These are phyloP conservation scores for Acanthococcus lagerstroemiae DNA, from an alignment of 2,888 invertebrate genomes.

Conservation along the genomic window DNA sequence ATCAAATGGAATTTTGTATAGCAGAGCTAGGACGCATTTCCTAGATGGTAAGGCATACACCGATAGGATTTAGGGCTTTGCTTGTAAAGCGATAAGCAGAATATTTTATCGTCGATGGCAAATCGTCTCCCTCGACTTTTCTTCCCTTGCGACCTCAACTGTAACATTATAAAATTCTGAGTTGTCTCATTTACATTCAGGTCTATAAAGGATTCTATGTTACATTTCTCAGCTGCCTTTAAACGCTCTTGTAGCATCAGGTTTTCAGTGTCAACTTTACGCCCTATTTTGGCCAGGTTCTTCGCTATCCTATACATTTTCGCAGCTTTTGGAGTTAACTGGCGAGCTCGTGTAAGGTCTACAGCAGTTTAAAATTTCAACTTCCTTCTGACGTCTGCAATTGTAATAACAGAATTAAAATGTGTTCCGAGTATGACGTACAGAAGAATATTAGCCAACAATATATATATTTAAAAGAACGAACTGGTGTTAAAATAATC, in stretches of 20 bases:
- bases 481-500: no score
- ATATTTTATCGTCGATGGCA: background rate
- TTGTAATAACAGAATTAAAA: background rate
- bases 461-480: no score
- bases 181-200: background rate
- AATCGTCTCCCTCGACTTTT: background rate
- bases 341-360: background rate
- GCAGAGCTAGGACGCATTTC: background rate
- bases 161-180: background rate
- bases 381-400: background rate
- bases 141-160: background rate
- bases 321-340: background rate
- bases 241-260: background rate
- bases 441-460: no score
- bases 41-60: background rate
- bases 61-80: background rate
- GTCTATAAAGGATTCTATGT: background rate
- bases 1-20: conserved; percentile 12
- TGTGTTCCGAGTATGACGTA: no score
- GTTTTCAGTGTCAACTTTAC: background rate
- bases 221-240: background rate
- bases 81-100: background rate
- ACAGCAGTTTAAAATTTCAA: background rate
- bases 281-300: background rate
- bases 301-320: background rate